phyloP scores from a whole-genome alignment of 2,888 invertebrate genomes.

The Tridacna crocea region DNA sequence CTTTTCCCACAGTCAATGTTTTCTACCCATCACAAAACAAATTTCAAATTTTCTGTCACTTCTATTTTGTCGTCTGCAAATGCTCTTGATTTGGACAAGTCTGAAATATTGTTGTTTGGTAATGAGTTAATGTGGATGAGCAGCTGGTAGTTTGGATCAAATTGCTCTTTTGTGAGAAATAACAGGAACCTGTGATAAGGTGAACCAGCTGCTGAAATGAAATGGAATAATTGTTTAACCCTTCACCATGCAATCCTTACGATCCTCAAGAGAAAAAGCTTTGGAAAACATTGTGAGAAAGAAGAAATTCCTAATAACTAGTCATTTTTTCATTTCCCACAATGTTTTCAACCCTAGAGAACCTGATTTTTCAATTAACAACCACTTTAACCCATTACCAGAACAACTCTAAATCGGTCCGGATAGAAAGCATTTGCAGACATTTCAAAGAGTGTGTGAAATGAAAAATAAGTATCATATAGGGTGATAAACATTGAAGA shows the following conservation, averaged over 20 bases:
- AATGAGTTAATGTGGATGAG: too few species aligned
- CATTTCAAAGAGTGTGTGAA: not conserved
- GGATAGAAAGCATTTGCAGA: not conserved
- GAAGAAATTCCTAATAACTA: not conserved
- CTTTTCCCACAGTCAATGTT: too few species aligned
- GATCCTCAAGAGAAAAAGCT: conserved; percentile 6
- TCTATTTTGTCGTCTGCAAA: too few species aligned
- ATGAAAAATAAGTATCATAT: not conserved
- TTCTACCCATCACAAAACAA: too few species aligned
- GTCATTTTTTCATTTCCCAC: not conserved
- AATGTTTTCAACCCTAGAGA: not conserved
- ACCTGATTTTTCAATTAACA: not conserved
- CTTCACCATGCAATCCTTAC: not conserved
- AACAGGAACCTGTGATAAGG: not conserved
- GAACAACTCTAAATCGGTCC: not conserved
- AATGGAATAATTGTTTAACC: not conserved
- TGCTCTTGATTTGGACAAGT: too few species aligned
- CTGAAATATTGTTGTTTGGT: too few species aligned
- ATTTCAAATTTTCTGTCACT: too few species aligned
- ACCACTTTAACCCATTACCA: not conserved
- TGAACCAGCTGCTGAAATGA: not conserved
- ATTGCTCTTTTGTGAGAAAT: too few species aligned
- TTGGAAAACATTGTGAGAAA: conserved; percentile 2
- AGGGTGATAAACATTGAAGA: not conserved
- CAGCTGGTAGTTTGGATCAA: too few species aligned